Base-by-base conservation (phyloP, 2,797 vertebrate genomes). In the Adelosebastes latens region DNA sequence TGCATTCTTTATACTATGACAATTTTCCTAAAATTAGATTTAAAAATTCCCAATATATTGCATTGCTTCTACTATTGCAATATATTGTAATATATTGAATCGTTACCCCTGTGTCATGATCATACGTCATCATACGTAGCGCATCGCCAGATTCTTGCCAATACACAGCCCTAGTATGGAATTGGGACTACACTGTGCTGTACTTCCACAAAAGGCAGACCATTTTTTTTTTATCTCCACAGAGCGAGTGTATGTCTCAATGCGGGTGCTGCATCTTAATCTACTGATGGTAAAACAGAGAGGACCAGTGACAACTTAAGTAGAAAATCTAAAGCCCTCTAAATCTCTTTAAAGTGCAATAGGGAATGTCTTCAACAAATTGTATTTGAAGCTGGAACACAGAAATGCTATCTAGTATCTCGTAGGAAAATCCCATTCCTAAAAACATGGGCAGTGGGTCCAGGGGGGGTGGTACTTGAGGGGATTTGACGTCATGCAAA, bases 401-500 rank as follows among this genome's bases (percentile, higher is more conserved):
- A 79, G 59, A 55, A 77, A 39, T 8, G 6, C 32, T 53, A 58
- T 85, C 64, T 62, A 20, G 24, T 61, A 79, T 83, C 74, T 88
- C 4, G 32, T 75, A 66, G 88, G 86, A 92, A 93, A 93, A 88
- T 90, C 86, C 81, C 76, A 58, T 83, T 86, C 67, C 58, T 71
- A 39, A 82, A 46, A 89, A 80, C 82, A 65, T 52, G 59, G 81
- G 79, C 70, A 74, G 7, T 64, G 77, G 53, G 77, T 85, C 81
- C 79, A 80, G 81, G 82, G 88, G 71, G 78, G 75, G 76, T 65
- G 25, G 29, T 55, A 60, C 84, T 86, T 46, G 2, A 82, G 77
- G 76, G 88, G 84, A 90, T 90, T 92, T 90, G 81, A 90, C 72
- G 58, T 93, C 77, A 90, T 4, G 11, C 73, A 78, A 79, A 86